A percentile compares a stretch with the other conserved stretches of the same genome.
Evolutionary conservation across 2,888 invertebrate species (phyloP).

Genomic region (Aporophyla lueneburgensis): DNA sequence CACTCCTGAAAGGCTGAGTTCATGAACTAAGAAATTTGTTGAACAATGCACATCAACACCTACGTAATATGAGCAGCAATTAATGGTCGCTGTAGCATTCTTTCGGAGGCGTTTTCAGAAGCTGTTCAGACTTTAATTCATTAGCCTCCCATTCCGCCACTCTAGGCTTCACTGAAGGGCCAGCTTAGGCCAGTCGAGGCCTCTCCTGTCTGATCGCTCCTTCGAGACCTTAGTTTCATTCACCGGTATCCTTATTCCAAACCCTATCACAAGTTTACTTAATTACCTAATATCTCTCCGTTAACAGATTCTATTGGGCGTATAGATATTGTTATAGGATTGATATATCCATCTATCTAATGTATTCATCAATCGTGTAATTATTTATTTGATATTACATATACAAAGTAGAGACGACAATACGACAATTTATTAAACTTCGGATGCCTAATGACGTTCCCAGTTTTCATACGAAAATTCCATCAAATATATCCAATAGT

Average conservation of each 20-base stretch:
- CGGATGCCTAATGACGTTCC: too few species aligned
- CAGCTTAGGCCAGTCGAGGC: not conserved
- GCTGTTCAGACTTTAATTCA: too few species aligned
- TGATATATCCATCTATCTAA: too few species aligned
- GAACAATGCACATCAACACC: not conserved
- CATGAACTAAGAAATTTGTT: not conserved
- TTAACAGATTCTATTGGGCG: not conserved
- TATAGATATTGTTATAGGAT: not conserved
- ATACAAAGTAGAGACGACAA: not conserved
- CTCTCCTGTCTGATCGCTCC: not conserved
- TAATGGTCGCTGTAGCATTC: too few species aligned
- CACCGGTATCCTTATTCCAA: not conserved
- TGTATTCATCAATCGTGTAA: too few species aligned
- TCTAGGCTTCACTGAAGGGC: not conserved
- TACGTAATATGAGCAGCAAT: not conserved
- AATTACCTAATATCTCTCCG: not conserved
- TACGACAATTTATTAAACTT: not conserved
- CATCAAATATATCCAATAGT: too few species aligned
- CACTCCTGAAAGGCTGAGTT: not conserved
- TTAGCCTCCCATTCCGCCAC: not conserved
- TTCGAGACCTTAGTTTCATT: not conserved
- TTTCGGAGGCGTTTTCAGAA: not conserved
- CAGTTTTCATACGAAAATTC: too few species aligned
- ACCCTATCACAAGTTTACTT: not conserved
- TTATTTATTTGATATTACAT: not conserved